These are phyloP conservation scores for Lonchura striata DNA, from an alignment of 2,113 vertebrate genomes.

Conservation along the genomic window DNA sequence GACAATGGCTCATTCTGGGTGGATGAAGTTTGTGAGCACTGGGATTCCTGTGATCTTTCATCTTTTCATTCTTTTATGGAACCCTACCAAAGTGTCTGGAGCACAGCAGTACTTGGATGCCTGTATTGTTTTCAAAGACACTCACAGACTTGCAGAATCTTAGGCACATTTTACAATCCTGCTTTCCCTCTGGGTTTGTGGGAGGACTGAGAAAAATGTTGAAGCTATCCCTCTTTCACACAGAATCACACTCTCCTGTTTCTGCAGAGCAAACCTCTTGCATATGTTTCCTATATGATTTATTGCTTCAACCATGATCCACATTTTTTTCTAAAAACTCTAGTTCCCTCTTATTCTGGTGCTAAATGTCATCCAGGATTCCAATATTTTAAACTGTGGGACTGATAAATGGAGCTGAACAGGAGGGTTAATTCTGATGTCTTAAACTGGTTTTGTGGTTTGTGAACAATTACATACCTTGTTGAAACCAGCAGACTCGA, in stretches of 20 bases:
- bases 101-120: background rate
- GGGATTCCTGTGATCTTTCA: background rate
- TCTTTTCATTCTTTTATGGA: conserved; percentile 4
- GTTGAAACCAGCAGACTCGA: background rate
- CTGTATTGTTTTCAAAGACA: conserved; percentile 25
- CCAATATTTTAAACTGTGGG: background rate
- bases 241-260: background rate
- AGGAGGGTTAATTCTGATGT: background rate
- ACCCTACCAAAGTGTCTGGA: background rate
- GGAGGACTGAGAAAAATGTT: background rate
- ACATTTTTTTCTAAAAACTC: background rate
- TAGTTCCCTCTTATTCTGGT: background rate
- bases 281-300: background rate
- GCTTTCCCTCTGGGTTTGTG: background rate
- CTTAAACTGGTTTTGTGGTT: background rate
- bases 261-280: background rate
- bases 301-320: background rate
- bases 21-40: background rate
- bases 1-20: background rate
- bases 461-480: background rate
- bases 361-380: background rate
- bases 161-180: background rate
- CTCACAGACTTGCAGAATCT: background rate
- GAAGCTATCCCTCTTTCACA: background rate
- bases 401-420: background rate